Conservation (phyloP, 2,797 vertebrate genomes). For the Gallinago nigripennis region DNA sequence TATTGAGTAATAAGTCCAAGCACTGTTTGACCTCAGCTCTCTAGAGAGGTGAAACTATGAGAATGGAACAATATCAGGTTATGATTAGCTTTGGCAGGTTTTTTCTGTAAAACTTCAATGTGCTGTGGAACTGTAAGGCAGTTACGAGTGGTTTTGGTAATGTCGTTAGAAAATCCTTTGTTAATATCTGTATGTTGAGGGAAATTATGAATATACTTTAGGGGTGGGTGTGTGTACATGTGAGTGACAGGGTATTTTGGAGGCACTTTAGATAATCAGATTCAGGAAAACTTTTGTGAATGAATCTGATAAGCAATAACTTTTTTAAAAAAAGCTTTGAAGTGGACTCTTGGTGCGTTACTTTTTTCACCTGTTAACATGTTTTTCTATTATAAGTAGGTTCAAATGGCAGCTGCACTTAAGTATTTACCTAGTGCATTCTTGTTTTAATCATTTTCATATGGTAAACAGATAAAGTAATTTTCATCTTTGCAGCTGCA, state of each 20-base stretch:
- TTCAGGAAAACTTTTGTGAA: not conserved
- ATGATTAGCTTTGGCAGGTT: not conserved
- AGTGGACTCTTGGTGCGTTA: not conserved
- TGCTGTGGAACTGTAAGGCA: not conserved
- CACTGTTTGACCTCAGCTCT: not conserved
- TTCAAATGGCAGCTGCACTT: not conserved
- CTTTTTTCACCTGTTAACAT: not conserved
- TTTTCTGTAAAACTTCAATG: not conserved
- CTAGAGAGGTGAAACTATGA: not conserved
- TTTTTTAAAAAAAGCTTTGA: not conserved
- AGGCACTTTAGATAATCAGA: not conserved
- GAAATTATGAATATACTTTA: not conserved
- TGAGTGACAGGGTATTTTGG: not conserved
- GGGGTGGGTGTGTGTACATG: too few relatives aligned
- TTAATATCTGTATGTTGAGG: not conserved
- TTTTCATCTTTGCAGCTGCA: not conserved
- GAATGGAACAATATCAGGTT: not conserved
- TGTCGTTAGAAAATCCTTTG: not conserved
- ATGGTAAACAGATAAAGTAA: not conserved
- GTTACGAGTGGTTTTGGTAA: not conserved
- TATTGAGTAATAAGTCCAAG: conserved; percentile 8
- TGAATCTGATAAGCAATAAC: not conserved
- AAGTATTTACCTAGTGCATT: not conserved
- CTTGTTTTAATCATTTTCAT: not conserved
- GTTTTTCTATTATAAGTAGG: not conserved